A percentile compares a stretch with the other conserved stretches of the same genome.
These are phyloP conservation scores for Campoplex capitator DNA, from an alignment of 2,888 invertebrate species.

Conservation along the genomic window DNA sequence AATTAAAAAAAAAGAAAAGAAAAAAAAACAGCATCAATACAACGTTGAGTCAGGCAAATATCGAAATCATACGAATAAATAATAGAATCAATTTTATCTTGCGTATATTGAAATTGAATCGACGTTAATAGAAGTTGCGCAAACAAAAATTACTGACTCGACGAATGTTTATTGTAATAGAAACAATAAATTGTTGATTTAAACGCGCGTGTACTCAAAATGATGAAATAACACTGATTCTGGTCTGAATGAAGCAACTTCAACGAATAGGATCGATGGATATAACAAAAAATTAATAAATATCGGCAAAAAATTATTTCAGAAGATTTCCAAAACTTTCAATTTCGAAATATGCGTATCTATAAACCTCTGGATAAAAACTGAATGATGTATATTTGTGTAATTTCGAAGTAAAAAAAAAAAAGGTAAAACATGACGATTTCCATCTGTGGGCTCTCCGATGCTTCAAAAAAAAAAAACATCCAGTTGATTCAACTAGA, in stretches of 20 bases:
- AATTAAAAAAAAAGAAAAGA: neutral
- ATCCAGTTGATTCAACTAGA: too few species aligned
- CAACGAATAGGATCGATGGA: neutral
- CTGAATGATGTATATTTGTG: neutral
- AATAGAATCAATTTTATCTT: too few species aligned
- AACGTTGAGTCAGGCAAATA: neutral
- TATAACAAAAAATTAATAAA: neutral
- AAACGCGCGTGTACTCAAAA: too few species aligned
- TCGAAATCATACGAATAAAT: neutral
- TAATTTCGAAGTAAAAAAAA: neutral
- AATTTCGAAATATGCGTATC: neutral
- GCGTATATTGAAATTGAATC: too few species aligned
- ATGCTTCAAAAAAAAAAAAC: neutral
- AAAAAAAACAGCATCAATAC: neutral
- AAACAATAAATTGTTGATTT: too few species aligned
- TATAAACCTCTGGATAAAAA: too few species aligned
- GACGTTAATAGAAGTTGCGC: too few species aligned
- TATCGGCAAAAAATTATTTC: neutral
- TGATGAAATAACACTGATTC: too few species aligned
- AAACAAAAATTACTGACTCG: too few species aligned
- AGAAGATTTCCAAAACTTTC: neutral
- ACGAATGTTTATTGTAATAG: too few species aligned
- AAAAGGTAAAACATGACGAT: neutral
- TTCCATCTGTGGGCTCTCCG: constrained; percentile 33
- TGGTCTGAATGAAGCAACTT: neutral